Percentiles rank a stretch among this genome's conserved stretches.
phyloP scores from a whole-genome alignment of 2,888 invertebrate genomes.

The Eupeodes latifasciatus region DNA sequence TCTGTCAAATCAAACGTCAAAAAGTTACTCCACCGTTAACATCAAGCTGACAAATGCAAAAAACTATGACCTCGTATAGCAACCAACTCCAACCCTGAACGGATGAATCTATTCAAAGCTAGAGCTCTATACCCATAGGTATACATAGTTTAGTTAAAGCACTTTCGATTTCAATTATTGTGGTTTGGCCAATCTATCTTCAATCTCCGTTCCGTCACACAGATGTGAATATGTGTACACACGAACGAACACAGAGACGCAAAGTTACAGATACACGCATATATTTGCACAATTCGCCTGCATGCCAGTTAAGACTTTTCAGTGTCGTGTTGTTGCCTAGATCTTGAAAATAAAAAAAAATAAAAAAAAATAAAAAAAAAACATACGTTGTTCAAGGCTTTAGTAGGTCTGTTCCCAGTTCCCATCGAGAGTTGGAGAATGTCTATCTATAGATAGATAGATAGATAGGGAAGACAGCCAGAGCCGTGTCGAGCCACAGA shows the following conservation, averaged over 20 bases:
- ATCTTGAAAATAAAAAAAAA: slow-evolving; percentile 70
- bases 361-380: slow-evolving; percentile 55
- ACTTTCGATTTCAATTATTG: slow-evolving; percentile 75
- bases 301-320: slow-evolving; percentile 52
- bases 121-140: not conserved
- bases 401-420: slow-evolving; percentile 51
- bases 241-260: not conserved
- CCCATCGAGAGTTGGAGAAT: slow-evolving; percentile 49
- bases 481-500: not conserved
- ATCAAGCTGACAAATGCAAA: too few species aligned
- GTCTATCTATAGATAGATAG: slow-evolving; percentile 52
- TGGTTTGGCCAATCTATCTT: slow-evolving; percentile 53
- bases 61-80: too few species aligned
- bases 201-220: slow-evolving; percentile 2
- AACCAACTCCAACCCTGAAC: slow-evolving; percentile 38
- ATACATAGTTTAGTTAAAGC: slow-evolving; percentile 34
- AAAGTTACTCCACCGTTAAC: too few species aligned
- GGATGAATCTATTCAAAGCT: slow-evolving; percentile 35
- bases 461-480: slow-evolving; percentile 26
- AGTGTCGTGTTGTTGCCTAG: slow-evolving; percentile 73
- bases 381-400: slow-evolving; percentile 60
- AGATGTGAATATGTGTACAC: not conserved
- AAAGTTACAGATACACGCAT: not conserved
- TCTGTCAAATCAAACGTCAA: too few species aligned
- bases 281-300: slow-evolving; percentile 1